A percentile compares a stretch with the other conserved stretches of the same genome.
Conservation (phyloP, 2,113 vertebrate genomes). For the Tretioscincus oriximinensis region DNA sequence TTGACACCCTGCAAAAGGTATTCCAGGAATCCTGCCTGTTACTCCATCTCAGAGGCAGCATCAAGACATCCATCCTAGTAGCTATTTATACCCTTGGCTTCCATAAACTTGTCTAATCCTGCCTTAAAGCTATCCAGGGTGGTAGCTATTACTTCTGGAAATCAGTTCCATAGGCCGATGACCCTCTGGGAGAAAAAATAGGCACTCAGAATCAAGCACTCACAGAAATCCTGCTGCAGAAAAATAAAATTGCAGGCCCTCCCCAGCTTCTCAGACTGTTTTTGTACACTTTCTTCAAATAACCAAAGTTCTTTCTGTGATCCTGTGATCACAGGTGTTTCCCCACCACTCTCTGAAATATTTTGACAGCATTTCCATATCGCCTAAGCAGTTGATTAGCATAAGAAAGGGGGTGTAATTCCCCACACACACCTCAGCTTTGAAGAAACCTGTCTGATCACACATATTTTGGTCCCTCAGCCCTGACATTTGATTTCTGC, state of each 20-base stretch:
- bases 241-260: constrained; percentile 52
- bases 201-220: constrained; percentile 58
- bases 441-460: constrained; percentile 1
- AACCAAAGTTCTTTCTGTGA: constrained; percentile 1
- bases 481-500: rapidly evolving
- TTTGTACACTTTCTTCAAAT: not conserved
- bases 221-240: constrained; percentile 43
- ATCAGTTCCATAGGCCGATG: too few species aligned
- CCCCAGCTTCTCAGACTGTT: constrained; percentile 27
- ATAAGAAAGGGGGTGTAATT: too few species aligned
- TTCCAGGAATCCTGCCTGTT: too few species aligned
- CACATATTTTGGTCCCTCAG: constrained; percentile 29
- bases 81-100: too few species aligned
- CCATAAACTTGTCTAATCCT: too few species aligned
- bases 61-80: too few species aligned
- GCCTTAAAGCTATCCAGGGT: too few species aligned
- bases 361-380: constrained; percentile 48
- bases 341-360: not conserved
- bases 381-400: constrained; percentile 38
- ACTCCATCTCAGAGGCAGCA: too few species aligned
- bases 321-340: not conserved
- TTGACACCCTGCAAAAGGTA: too few species aligned
- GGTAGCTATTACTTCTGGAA: too few species aligned
- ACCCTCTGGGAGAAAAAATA: too few species aligned
- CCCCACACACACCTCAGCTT: not conserved